Conservation (phyloP, 2,797 vertebrate species). For the Squalus acanthias region DNA sequence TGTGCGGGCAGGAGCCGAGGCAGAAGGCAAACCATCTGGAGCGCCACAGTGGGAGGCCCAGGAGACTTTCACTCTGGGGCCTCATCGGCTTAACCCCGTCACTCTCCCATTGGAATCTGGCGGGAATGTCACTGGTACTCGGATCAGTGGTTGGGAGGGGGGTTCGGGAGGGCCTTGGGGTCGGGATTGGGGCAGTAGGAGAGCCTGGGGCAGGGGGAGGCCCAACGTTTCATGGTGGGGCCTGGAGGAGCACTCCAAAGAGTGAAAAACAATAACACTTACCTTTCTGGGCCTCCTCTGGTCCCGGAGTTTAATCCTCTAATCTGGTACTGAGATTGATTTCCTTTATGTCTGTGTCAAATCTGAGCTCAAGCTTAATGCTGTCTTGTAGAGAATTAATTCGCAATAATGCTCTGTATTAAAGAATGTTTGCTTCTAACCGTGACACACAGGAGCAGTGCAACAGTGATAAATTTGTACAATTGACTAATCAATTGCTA, state of each 20-base stretch:
- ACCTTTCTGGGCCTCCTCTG: not conserved
- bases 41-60: not conserved
- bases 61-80: not conserved
- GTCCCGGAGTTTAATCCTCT: not conserved
- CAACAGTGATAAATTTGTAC: not conserved
- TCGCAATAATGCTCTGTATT: not conserved
- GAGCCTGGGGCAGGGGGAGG: not conserved
- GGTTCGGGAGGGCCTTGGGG: too few relatives aligned
- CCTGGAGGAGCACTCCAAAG: not conserved
- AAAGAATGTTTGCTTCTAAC: not conserved
- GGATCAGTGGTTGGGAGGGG: too few relatives aligned
- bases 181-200: not conserved
- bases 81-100: not conserved
- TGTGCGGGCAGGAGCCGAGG: not conserved
- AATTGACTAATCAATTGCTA: not conserved
- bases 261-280: not conserved
- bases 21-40: not conserved
- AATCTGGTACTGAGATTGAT: not conserved
- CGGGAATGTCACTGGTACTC: not conserved
- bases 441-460: not conserved
- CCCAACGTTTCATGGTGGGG: not conserved
- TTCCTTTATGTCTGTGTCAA: not conserved
- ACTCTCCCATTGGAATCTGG: not conserved
- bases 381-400: too few relatives aligned
- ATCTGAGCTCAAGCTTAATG: not conserved